Base-by-base conservation (phyloP, 2,888 invertebrate species). In the Pterostichus madidus region DNA sequence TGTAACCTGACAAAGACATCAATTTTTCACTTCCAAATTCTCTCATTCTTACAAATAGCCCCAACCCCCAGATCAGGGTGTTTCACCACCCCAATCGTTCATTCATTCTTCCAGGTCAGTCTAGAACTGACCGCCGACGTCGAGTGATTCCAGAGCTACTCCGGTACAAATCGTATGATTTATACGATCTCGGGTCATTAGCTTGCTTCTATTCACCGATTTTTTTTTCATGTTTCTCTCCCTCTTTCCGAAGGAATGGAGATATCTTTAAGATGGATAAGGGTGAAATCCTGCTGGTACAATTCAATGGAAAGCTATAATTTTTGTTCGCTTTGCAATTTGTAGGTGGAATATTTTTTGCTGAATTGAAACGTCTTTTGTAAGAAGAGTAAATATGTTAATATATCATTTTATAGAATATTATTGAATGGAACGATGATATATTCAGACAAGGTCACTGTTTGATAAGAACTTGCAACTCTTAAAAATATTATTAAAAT, bases 281-380 rank as follows among this genome's bases (percentile, higher is more conserved):
- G 61, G 61, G 35, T 11, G 5, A 10, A 61, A 35, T 32, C 61
- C 61, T 11, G 24, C 52, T 52, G 56, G 39, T 39, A 61, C 61
- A 61, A 61, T 61, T 61, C 61, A 35, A 61, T 61, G 35, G 61
- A 61, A 39, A 35, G 61, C 31, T 35, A 61, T 61, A 61, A 61
- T 61, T 61, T 17, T 59, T 39, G 39, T 39, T 39, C 39, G 10
- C 61, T 61, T 61, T 61, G 61, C 61, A 61, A 61, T 61, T 61
- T 61, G 61, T 61, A 61, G 61, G 61, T 61, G 31, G 61, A 32
- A 56, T 24, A 24, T 61, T 61, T 61, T 61, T 61, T 61, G 35
- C 61, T 61, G 61, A 61, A 61, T 61, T 61, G 24, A 39, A 11
- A 61, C 31, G 7, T 10, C 61, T 61, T 61, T 61, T 61, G 35